Evolutionary conservation across 2,797 vertebrate genomes (phyloP).

Genomic region (Falco cherrug): DNA sequence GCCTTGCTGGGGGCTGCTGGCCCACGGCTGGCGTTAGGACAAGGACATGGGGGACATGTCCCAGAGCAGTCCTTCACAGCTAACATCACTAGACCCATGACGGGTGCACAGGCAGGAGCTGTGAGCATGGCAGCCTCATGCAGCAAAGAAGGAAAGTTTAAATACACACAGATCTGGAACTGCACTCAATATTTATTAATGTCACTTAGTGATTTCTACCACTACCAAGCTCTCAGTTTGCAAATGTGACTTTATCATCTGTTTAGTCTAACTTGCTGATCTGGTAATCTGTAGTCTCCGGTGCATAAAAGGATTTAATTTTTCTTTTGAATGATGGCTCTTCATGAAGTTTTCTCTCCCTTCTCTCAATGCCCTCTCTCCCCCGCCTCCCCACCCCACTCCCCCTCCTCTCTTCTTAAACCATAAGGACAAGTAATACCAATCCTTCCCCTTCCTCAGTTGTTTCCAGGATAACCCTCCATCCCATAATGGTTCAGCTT

Average conservation of each 20-base stretch:
- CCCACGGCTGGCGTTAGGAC: not conserved
- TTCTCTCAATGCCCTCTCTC: not conserved
- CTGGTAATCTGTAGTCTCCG: not conserved
- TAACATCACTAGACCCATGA: not conserved
- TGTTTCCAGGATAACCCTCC: not conserved
- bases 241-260: not conserved
- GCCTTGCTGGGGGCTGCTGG: not conserved
- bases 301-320: not conserved
- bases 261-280: not conserved
- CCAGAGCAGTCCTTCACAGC: not conserved
- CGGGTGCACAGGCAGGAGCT: not conserved
- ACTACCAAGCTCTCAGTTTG: not conserved
- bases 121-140: not conserved
- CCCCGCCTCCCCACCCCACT: not conserved
- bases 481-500: not conserved
- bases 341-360: not conserved
- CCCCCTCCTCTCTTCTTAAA: not conserved
- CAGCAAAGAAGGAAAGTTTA: not conserved
- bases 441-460: not conserved
- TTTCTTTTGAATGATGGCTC: not conserved
- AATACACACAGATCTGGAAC: not conserved
- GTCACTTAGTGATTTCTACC: not conserved
- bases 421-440: not conserved
- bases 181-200: not conserved
- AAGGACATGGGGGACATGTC: not conserved